Conservation (phyloP, 2,113 vertebrate species). For the Bagarius yarrelli region DNA sequence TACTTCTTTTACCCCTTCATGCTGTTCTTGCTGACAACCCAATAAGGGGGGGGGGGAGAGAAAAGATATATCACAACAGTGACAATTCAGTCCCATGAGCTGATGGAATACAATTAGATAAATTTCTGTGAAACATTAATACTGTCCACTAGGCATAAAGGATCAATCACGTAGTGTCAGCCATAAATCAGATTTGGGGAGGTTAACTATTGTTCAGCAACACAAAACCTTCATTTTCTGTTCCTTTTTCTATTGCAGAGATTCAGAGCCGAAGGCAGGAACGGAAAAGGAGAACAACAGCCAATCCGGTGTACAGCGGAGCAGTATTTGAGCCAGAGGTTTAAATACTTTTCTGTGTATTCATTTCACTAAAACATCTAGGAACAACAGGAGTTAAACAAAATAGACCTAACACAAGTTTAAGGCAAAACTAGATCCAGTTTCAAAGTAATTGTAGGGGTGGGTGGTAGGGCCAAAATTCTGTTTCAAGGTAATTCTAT, state of each 20-base stretch:
- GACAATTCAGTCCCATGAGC: neutral
- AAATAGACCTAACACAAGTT: neutral
- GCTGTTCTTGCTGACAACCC: neutral
- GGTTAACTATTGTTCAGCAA: neutral
- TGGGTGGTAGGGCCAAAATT: too few relatives aligned
- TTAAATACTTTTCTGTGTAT: slow-evolving; percentile 35
- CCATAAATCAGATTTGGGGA: neutral
- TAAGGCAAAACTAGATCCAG: neutral
- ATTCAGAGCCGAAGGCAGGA: slow-evolving; percentile 98
- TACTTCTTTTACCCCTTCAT: neutral
- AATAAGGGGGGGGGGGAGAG: neutral
- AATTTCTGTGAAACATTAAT: neutral
- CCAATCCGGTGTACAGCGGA: slow-evolving; percentile 97
- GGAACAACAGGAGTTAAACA: neutral
- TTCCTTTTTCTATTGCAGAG: slow-evolving; percentile 71
- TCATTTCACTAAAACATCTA: neutral
- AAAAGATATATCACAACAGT: neutral
- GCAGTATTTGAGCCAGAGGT: slow-evolving; percentile 98
- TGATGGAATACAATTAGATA: neutral
- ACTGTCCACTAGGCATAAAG: neutral
- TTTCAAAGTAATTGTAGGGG: neutral
- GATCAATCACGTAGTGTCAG: neutral
- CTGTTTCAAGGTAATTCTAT: too few relatives aligned
- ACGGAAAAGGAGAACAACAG: slow-evolving; percentile 94
- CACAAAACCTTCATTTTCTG: neutral